phyloP scores from a whole-genome alignment of 2,113 vertebrate species.

The cattle (Bos taurus) region ARS-UCD2.0 NC_037328.1:66347501-66348000 shows the following conservation, averaged over 20 bases:
- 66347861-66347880: neutral
- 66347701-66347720: neutral
- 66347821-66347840: neutral
- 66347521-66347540: neutral
- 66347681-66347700: neutral
- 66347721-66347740: neutral
- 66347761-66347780: neutral
- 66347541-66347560: neutral
- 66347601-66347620: neutral
- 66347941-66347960: neutral
- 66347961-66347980: neutral
- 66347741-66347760: neutral
- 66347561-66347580: neutral
- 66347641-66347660: neutral
- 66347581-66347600: neutral
- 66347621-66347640: neutral
- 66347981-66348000: neutral
- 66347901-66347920: neutral
- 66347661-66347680: neutral
- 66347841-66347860: neutral
- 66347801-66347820: neutral
- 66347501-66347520: neutral
- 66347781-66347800: neutral
- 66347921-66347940: neutral
- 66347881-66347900: neutral